phyloP scores from a whole-genome alignment of 2,113 vertebrate genomes.

The Ibidorhyncha struthersii region DNA sequence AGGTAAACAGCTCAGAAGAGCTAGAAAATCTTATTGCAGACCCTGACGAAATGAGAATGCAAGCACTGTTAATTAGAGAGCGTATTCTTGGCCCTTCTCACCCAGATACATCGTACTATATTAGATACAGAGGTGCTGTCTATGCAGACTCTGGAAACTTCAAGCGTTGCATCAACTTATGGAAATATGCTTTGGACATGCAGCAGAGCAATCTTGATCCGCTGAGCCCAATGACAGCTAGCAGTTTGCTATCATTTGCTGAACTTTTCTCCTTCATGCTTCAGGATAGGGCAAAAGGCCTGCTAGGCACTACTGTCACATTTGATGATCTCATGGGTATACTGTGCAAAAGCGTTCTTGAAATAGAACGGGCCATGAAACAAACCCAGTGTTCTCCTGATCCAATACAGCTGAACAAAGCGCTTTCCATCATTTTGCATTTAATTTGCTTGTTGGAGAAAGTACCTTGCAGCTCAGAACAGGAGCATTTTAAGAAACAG shows the following conservation, averaged over 20 bases:
- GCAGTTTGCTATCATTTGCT: slow-evolving; percentile 95
- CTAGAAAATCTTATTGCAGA: slow-evolving; percentile 95
- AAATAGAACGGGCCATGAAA: slow-evolving; percentile 93
- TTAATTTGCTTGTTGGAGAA: slow-evolving; percentile 97
- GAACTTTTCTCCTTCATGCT: slow-evolving; percentile 99
- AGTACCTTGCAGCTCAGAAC: slow-evolving; percentile 91
- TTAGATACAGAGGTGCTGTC: slow-evolving; percentile 95
- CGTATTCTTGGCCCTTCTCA: slow-evolving; percentile 96
- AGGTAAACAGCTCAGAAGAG: slow-evolving; percentile 90
- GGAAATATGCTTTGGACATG: slow-evolving; percentile 99
- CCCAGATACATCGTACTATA: slow-evolving; percentile 98
- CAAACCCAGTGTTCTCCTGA: slow-evolving; percentile 85
- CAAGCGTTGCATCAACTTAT: slow-evolving; percentile 95
- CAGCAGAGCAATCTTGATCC: slow-evolving; percentile 97
- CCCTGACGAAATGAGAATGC: slow-evolving; percentile 98
- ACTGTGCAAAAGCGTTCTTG: slow-evolving; percentile 94
- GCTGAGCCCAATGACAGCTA: slow-evolving; percentile 96
- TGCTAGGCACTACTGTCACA: slow-evolving; percentile 92
- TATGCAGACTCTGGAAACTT: slow-evolving; percentile 99
- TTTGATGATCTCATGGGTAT: slow-evolving; percentile 98
- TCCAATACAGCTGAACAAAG: slow-evolving; percentile 93
- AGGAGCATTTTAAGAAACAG: slow-evolving; percentile 98
- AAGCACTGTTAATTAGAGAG: slow-evolving; percentile 94
- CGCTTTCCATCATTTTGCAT: slow-evolving; percentile 97
- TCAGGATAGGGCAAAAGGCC: slow-evolving; percentile 96